Evolutionary conservation across 1,140 invertebrate species (phyloP), one percentile per base, ranked within the genome.

Genomic region (Magallana angulata): DNA sequence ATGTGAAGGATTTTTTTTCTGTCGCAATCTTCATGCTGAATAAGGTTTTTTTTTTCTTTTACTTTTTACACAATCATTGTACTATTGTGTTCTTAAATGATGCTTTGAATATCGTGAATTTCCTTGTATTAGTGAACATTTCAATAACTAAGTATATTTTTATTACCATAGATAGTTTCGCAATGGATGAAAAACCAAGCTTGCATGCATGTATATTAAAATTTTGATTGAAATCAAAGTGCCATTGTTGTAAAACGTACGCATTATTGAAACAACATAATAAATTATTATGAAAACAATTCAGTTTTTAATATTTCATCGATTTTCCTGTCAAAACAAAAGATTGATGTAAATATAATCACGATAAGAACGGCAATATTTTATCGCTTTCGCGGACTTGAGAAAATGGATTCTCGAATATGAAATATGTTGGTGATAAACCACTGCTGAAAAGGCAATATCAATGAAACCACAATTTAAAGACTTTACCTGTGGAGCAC

Each of bases 211-310:
- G 36, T 48, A 48, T 48, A 48, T 48, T 48, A 48, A 2, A 48
- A 48, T 48, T 48, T 48, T 48, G 36, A 48, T 48, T 48, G 36
- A 76, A 30, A 12, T 76, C 68, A 76, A 76, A 48, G 68, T 76
- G 68, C 68, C 68, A 76, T 76, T 76, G 68, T 76, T 76, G 68
- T 76, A 30, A 76, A 76, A 76, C 68, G 68, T 76, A 76, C 68
- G 68, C 68, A 76, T 76, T 76, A 30, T 36, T 76, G 14, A 76
- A 11, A 24, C 8, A 30, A 76, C 68, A 76, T 76, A 76, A 76
- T 76, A 76, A 76, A 76, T 9, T 30, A 76, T 24, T 7, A 30
- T 12, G 12, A 76, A 18, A 48, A 48, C 36, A 48, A 48, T 48
- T 48, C 5, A 48, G 36, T 68, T 18, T 76, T 14, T 30, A 48